A percentile compares a stretch with the other conserved stretches of the same genome.
These are phyloP conservation scores for Actenoides hombroni DNA, from an alignment of 2,113 vertebrate species.

Conservation along the genomic window DNA sequence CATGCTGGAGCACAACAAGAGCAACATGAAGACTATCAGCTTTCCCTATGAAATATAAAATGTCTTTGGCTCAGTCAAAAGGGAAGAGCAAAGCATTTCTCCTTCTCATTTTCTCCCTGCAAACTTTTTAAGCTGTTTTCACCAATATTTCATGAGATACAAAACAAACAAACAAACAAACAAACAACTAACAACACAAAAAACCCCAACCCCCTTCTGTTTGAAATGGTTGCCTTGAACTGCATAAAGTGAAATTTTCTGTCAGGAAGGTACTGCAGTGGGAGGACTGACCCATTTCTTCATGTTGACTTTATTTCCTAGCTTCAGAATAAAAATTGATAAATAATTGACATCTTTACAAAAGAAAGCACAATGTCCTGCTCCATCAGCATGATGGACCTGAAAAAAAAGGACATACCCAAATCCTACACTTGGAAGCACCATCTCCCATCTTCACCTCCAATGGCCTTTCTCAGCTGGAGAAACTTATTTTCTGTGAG, in stretches of 20 bases:
- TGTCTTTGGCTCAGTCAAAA: not conserved
- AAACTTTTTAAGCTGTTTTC: not conserved
- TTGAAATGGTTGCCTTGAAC: not conserved
- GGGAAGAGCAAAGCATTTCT: not conserved
- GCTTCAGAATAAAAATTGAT: not conserved
- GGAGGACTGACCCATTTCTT: not conserved
- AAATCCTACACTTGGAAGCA: not conserved
- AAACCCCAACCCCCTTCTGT: not conserved
- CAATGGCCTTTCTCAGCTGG: not conserved
- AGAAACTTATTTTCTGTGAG: not conserved
- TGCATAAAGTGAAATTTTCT: not conserved
- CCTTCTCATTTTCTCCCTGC: not conserved
- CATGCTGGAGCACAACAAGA: not conserved
- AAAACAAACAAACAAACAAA: not conserved
- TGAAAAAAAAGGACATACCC: fast-evolving
- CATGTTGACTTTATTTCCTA: not conserved
- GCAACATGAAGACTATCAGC: not conserved
- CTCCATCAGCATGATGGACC: not conserved
- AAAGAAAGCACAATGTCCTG: not conserved
- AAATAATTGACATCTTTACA: not conserved
- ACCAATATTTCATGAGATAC: not conserved
- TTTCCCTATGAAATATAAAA: not conserved
- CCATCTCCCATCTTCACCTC: not conserved
- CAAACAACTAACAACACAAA: fast-evolving
- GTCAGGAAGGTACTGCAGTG: not conserved